Base-by-base conservation (phyloP, 2,797 vertebrate genomes). In the Thaleichthys pacificus region DNA sequence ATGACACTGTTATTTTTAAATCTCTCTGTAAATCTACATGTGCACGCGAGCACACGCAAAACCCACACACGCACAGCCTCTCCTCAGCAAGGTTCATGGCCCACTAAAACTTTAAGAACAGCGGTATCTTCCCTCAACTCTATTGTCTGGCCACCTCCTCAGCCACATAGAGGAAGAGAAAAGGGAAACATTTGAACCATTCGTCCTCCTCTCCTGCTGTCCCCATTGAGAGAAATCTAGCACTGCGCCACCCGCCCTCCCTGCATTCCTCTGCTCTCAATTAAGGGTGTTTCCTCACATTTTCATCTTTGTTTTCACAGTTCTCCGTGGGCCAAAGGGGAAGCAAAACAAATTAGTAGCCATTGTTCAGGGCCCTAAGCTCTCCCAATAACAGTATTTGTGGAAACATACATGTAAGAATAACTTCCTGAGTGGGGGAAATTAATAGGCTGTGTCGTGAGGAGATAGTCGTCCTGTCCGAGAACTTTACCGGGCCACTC, bases 361-460 rank as follows among this genome's bases (percentile, higher is more conserved):
- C 87, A 91, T 90, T 91, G 84, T 90, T 89, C 87, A 74, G 86
- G 80, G 84, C 82, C 86, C 87, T 79, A 74, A 87, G 58, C 85
- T 87, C 83, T 84, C 79, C 86, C 88, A 89, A 92, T 93, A 92
- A 90, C 90, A 90, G 90, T 91, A 91, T 91, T 90, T 92, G 92
- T 95, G 94, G 95, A 95, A 96, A 94, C 91, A 95, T 95, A 93
- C 91, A 91, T 85, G 81, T 77, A 92, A 92, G 92, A 93, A 95
- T 94, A 94, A 93, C 93, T 96, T 96, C 95, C 95, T 95, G 94
- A 93, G 93, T 90, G 73, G 87, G 85, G 82, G 87, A 89, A 90
- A 93, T 94, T 92, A 93, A 93, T 92, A 88, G 84, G 35, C 85
- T 57, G 87, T 87, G 89, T 87, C 74, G 77, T 80, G 74, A 74